Conservation (phyloP, 2,797 vertebrate species). For the Hephaestus fuliginosus region DNA sequence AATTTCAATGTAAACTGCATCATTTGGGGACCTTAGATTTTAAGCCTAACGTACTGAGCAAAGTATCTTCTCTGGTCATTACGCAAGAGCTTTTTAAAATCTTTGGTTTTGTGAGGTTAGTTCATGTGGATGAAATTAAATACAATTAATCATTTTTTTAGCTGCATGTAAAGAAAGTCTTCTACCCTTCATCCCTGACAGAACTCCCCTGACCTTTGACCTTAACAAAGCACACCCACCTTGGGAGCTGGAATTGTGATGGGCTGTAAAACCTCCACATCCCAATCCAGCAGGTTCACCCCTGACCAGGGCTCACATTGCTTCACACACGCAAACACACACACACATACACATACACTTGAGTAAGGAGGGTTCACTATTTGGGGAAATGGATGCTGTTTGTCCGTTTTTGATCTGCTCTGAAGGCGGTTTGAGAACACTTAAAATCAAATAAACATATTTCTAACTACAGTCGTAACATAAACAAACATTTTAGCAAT, state of each 20-base stretch:
- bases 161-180: conserved; percentile 34
- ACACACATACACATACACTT: conserved; percentile 23
- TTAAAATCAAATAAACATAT: not conserved
- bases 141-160: not conserved
- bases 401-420: too few relatives aligned
- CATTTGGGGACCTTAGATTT: not conserved
- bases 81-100: not conserved
- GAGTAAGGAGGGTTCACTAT: conserved; percentile 18
- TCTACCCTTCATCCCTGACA: not conserved
- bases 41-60: not conserved
- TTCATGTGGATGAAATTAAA: not conserved
- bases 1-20: not conserved
- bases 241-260: conserved; percentile 58
- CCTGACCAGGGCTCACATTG: conserved; percentile 71
- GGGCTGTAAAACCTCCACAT: conserved; percentile 90
- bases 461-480: not conserved
- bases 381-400: not conserved
- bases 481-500: not conserved
- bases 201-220: not conserved
- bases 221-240: conserved; percentile 55
- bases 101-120: not conserved
- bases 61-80: not conserved
- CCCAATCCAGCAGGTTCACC: conserved; percentile 90
- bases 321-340: conserved; percentile 48
- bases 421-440: not conserved